Base-by-base conservation (phyloP, 2,797 vertebrate genomes). In the Sebastes elongatus region DNA sequence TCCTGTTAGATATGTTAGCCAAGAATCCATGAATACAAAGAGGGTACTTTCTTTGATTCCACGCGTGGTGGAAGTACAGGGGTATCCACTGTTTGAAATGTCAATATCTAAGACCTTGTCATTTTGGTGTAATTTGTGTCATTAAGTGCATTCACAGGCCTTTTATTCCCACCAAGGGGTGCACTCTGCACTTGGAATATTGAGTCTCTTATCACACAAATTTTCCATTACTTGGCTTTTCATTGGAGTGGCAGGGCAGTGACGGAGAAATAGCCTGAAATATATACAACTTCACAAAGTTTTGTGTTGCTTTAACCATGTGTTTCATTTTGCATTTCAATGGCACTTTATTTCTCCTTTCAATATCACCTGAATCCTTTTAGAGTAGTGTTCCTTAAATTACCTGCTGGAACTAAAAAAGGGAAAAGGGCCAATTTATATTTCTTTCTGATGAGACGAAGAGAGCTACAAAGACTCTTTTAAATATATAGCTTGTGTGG, bases 11-110 rank as follows among this genome's bases (percentile, higher is more conserved):
- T 81, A 85, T 87, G 88, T 90, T 88, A 80, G 80, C 84, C 75
- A 71, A 65, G 90, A 89, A 75, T 80, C 83, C 78, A 88, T 93
- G 89, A 92, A 94, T 93, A 92, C 83, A 91, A 93, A 94, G 74
- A 75, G 80, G 89, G 76, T 42, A 61, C 78, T 87, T 70, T 68
- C 82, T 87, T 92, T 90, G 85, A 92, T 90, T 94, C 78, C 81
- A 79, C 62, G 68, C 80, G 84, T 68, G 79, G 53, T 75, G 38
- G 59, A 88, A 91, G 73, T 75, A 82, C 80, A 83, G 42, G 74
- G 60, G 69, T 78, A 83, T 80, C 42, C 67, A 75, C 66, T 74
- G 78, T 90, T 81, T 86, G 85, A 88, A 82, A 85, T 91, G 83
- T 83, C 73, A 87, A 57, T 85, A 84, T 82, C 62, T 78, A 70